phyloP scores from a whole-genome alignment of 2,797 vertebrate genomes.

The Hephaestus fuliginosus region DNA sequence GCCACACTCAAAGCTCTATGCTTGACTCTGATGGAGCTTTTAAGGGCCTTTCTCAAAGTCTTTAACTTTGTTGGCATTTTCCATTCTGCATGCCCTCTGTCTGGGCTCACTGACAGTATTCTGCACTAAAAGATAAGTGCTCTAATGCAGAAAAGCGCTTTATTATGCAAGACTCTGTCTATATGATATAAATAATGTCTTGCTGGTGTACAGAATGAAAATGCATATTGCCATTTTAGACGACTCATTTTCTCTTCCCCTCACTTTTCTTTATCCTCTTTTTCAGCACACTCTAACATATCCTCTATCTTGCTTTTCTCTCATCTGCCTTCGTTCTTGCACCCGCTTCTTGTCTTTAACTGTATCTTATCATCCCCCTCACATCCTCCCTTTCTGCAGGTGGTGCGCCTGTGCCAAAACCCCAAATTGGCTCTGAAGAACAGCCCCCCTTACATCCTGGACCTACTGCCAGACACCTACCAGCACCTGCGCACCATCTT shows the following conservation, averaged over 20 bases:
- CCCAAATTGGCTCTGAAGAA: conserved; percentile 98
- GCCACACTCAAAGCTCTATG: conserved; percentile 21
- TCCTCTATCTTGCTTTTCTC: conserved; percentile 10
- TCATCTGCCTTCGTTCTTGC: conserved; percentile 9
- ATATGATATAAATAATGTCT: conserved; percentile 37
- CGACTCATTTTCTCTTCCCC: conserved; percentile 3
- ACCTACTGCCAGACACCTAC: conserved; percentile 98
- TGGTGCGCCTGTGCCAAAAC: conserved; percentile 98
- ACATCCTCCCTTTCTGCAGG: conserved; percentile 83
- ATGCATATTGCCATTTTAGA: neutral
- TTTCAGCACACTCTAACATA: neutral
- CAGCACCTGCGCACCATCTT: conserved; percentile 97
- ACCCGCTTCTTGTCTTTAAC: conserved; percentile 49
- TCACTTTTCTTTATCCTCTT: neutral
- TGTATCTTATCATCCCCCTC: conserved; percentile 43
- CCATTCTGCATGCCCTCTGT: conserved; percentile 25
- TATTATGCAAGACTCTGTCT: conserved; percentile 17
- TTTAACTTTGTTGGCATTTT: conserved; percentile 50
- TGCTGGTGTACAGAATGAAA: conserved; percentile 18
- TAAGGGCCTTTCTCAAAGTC: conserved; percentile 20
- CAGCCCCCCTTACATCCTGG: conserved; percentile 98
- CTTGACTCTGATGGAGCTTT: conserved; percentile 36
- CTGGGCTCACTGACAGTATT: conserved; percentile 38
- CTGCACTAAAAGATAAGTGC: conserved; percentile 42
- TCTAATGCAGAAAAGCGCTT: conserved; percentile 27